phyloP scores from a whole-genome alignment of 2,113 vertebrate genomes.

The Chaetodon auriga region DNA sequence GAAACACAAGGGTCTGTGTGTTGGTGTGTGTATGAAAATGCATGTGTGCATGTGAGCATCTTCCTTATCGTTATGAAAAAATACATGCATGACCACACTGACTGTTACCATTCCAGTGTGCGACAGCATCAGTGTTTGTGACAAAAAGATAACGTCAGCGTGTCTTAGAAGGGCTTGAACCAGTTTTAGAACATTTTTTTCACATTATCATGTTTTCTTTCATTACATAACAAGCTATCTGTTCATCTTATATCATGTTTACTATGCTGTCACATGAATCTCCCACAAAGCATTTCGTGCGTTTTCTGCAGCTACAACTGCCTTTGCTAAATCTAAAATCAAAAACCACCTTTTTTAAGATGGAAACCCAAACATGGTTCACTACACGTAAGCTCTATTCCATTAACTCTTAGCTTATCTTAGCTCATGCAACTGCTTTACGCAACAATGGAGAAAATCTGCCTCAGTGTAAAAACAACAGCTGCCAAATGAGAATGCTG shows the following conservation, averaged over 20 bases:
- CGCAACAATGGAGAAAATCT: not conserved
- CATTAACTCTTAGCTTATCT: not conserved
- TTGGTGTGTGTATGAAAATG: not conserved
- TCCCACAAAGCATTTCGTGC: not conserved
- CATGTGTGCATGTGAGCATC: not conserved
- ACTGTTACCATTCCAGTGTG: not conserved
- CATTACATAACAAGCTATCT: conserved; percentile 6
- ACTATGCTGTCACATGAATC: not conserved
- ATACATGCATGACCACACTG: not conserved
- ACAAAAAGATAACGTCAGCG: not conserved
- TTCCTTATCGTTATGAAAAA: conserved; percentile 6
- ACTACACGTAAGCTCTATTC: not conserved
- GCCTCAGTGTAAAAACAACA: not conserved
- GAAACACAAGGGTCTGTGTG: not conserved
- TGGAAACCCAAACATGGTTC: not conserved
- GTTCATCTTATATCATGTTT: not conserved
- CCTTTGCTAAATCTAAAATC: not conserved
- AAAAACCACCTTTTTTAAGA: not conserved
- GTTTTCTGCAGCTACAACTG: not conserved
- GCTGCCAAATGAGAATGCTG: not conserved
- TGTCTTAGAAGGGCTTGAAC: not conserved
- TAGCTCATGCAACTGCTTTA: not conserved
- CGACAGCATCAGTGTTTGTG: conserved; percentile 21
- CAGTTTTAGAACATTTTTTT: not conserved
- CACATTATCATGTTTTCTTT: not conserved